A percentile compares a stretch with the other conserved stretches of the same genome.
Conservation (phyloP, 2,113 vertebrate genomes). For the Antechinus stuartii region DNA sequence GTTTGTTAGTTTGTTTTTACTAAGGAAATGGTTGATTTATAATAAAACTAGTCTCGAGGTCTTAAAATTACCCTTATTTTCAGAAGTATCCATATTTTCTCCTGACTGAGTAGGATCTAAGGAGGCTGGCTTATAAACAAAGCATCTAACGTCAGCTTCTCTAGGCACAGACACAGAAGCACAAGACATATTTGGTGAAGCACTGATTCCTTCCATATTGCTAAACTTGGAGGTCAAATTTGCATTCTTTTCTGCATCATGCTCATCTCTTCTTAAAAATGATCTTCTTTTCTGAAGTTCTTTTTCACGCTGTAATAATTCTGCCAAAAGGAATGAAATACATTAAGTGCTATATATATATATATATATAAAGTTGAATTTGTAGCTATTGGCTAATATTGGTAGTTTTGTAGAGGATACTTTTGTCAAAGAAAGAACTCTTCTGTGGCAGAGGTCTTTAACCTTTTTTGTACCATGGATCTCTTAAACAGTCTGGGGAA, state of each 20-base stretch:
- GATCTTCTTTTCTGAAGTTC: background rate
- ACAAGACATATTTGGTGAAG: background rate
- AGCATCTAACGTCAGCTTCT: background rate
- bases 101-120: background rate
- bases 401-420: background rate
- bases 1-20: no score
- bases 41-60: background rate
- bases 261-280: background rate
- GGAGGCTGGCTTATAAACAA: background rate
- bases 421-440: background rate
- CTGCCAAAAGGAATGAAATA: background rate
- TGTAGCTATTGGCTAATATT: background rate
- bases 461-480: background rate
- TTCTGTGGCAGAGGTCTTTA: background rate
- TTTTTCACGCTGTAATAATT: background rate
- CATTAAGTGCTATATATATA: background rate
- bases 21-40: background rate
- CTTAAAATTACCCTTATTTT: background rate
- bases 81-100: background rate
- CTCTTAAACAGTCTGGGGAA: background rate
- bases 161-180: background rate
- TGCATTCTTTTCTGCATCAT: background rate
- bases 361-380: background rate
- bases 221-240: background rate
- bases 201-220: background rate